Evolutionary conservation across 2,797 vertebrate genomes (phyloP).

Genomic region (Oreonectes daqikongensis): DNA sequence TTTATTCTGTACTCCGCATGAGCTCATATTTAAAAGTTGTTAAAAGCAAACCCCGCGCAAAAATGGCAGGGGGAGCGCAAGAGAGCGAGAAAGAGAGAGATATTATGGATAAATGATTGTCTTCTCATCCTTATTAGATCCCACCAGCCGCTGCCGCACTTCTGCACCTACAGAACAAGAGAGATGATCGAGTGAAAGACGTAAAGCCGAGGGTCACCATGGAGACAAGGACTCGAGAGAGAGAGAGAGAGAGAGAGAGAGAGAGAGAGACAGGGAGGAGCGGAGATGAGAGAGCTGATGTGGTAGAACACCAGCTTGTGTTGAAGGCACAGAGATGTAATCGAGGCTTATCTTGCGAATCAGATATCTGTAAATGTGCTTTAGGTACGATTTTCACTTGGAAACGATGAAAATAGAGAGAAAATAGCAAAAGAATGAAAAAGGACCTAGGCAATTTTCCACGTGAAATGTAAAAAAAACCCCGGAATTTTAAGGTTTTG

Average conservation of each 20-base stretch:
- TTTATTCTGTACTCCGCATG: neutral
- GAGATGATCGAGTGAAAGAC: conserved; percentile 49
- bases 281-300: neutral
- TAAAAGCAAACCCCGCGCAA: neutral
- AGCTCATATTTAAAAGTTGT: conserved; percentile 6
- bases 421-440: too few species aligned
- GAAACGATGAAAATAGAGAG: too few species aligned
- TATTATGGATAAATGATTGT: neutral
- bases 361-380: too few species aligned
- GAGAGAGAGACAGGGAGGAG: conserved; percentile 1
- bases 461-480: too few species aligned
- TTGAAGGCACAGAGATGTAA: neutral
- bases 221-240: conserved; percentile 49
- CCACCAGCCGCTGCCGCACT: conserved; percentile 34
- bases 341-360: neutral
- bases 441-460: too few species aligned
- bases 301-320: neutral
- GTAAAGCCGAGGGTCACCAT: conserved; percentile 50
- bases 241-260: conserved; percentile 2
- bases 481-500: too few species aligned
- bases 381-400: too few species aligned
- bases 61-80: neutral
- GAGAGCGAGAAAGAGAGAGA: conserved; percentile 3
- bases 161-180: conserved; percentile 33
- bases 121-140: conserved; percentile 22